These are phyloP conservation scores for Diceros bicornis DNA, from an alignment of 2,797 vertebrate genomes.

Conservation along the genomic window DNA sequence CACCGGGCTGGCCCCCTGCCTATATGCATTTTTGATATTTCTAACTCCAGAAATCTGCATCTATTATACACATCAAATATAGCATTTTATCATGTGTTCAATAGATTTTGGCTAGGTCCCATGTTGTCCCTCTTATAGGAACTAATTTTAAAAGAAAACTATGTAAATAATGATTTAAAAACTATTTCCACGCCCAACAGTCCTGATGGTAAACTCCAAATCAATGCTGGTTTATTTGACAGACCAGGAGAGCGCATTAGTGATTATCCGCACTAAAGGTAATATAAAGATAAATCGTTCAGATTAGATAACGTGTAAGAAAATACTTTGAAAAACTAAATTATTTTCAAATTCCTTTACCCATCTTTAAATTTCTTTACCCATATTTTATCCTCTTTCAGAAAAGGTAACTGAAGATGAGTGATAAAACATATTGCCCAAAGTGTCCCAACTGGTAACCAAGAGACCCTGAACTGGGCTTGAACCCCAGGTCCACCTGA, in stretches of 20 bases:
- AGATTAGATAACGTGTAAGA: background rate
- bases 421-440: background rate
- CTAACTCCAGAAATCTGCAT: conserved; percentile 36
- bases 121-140: background rate
- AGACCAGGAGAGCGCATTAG: background rate
- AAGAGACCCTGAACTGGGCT: background rate
- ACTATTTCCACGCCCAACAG: background rate
- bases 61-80: background rate
- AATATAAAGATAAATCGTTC: background rate
- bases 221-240: background rate
- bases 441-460: background rate
- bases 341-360: conserved; percentile 4
- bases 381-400: background rate
- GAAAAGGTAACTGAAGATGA: background rate
- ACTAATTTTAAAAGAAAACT: background rate
- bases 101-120: background rate
- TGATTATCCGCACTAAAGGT: background rate
- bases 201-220: background rate
- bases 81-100: background rate
- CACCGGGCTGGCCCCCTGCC: background rate
- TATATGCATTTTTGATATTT: background rate
- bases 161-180: background rate
- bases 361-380: background rate
- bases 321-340: conserved; percentile 37
- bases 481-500: background rate